Evolutionary conservation across 2,888 invertebrate species (phyloP).

Genomic region (Epistrophe grossulariae): DNA sequence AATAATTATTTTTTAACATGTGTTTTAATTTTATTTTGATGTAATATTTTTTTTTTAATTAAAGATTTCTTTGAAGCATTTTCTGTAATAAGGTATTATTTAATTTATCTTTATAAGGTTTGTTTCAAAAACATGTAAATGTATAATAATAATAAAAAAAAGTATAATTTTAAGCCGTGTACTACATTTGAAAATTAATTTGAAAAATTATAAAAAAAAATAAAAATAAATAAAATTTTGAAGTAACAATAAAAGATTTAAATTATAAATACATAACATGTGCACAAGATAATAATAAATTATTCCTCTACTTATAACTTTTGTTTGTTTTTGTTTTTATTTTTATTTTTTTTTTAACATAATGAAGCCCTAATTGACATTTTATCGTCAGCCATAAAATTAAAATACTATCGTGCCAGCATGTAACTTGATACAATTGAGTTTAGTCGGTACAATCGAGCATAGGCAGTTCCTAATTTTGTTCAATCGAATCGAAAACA

Average conservation of each 20-base stretch:
- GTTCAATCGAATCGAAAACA: too few relatives aligned
- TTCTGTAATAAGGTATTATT: constrained; percentile 46
- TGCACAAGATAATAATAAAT: constrained; percentile 66
- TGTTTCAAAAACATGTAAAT: constrained; percentile 71
- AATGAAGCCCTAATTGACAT: too few relatives aligned
- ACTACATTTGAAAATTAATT: constrained; percentile 35
- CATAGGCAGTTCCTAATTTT: too few relatives aligned
- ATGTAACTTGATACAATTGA: too few relatives aligned
- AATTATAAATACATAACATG: constrained; percentile 12
- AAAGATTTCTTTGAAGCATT: constrained; percentile 30
- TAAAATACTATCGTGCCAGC: too few relatives aligned
- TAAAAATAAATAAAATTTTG: constrained; percentile 24
- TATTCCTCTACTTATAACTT: constrained; percentile 11
- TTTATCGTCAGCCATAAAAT: too few relatives aligned
- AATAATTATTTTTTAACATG: not conserved
- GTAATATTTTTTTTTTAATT: constrained; percentile 28
- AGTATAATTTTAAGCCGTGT: constrained; percentile 30
- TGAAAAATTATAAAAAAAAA: constrained; percentile 11
- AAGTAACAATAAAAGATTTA: constrained; percentile 5
- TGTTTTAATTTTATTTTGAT: constrained; percentile 9
- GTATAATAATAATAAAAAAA: constrained; percentile 6
- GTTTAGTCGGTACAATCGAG: too few relatives aligned
- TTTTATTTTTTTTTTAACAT: not conserved
- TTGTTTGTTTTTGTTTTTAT: not conserved
- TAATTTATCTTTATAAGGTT: constrained; percentile 53